phyloP scores from a whole-genome alignment of 2,797 vertebrate species.

The Silurus aristotelis region DNA sequence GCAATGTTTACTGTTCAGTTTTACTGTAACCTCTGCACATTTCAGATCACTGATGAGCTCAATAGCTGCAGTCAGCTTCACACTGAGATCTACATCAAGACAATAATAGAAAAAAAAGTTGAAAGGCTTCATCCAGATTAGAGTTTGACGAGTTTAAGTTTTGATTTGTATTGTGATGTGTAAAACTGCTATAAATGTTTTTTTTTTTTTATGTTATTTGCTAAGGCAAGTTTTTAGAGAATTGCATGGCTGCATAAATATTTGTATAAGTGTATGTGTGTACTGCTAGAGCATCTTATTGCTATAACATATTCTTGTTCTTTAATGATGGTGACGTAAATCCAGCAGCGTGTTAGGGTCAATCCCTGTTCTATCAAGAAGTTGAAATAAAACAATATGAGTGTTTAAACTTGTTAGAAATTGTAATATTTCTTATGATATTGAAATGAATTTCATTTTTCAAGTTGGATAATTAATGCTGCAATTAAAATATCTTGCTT shows the following conservation, averaged over 20 bases:
- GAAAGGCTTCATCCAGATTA: neutral
- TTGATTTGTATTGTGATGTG: neutral
- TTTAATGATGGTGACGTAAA: slow-evolving; percentile 1
- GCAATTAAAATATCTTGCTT: slow-evolving; percentile 5
- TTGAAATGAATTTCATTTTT: neutral
- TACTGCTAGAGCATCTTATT: too few relatives aligned
- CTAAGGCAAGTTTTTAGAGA: neutral
- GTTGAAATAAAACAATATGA: neutral
- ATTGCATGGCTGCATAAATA: neutral
- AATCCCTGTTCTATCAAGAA: neutral
- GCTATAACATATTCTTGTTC: neutral
- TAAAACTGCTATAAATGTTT: neutral
- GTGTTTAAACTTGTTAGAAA: neutral
- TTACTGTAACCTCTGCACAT: neutral
- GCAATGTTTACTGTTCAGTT: neutral
- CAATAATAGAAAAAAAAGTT: too few relatives aligned
- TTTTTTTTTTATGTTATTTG: neutral
- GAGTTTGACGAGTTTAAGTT: neutral
- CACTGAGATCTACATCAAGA: neutral
- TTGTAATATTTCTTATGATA: neutral
- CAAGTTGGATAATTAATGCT: neutral
- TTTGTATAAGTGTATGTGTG: neutral
- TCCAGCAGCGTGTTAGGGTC: neutral
- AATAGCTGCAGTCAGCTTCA: neutral
- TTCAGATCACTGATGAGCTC: neutral